phyloP scores from a whole-genome alignment of 1,140 invertebrate species.

The Drosophila takahashii region DNA sequence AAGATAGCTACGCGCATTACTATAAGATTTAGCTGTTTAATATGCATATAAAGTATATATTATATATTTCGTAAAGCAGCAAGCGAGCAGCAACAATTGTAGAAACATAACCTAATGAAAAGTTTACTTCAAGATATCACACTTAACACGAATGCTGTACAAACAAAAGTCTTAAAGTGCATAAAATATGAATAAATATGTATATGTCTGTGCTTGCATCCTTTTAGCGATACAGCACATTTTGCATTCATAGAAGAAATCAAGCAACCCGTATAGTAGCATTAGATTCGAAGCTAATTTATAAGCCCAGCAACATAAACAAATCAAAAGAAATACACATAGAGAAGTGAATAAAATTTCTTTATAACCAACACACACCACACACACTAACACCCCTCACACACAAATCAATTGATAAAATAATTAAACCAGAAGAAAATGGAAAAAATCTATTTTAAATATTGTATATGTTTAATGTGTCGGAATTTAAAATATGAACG shows the following conservation, averaged over 20 bases:
- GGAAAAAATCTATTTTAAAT: slow-evolving; percentile 78
- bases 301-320: slow-evolving; percentile 60
- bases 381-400: slow-evolving; percentile 21
- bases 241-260: slow-evolving; percentile 57
- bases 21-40: slow-evolving; percentile 71
- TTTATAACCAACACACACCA: slow-evolving; percentile 47
- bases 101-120: slow-evolving; percentile 66
- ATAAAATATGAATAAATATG: slow-evolving; percentile 59
- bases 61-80: slow-evolving; percentile 69
- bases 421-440: slow-evolving; percentile 47
- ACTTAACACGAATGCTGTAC: slow-evolving; percentile 63
- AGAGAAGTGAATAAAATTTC: slow-evolving; percentile 67
- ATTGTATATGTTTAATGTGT: slow-evolving; percentile 79
- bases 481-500: slow-evolving; percentile 68
- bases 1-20: slow-evolving; percentile 65
- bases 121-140: slow-evolving; percentile 75
- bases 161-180: slow-evolving; percentile 75
- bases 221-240: slow-evolving; percentile 57
- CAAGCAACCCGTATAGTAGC: slow-evolving; percentile 54
- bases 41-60: slow-evolving; percentile 63
- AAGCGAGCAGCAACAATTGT: slow-evolving; percentile 48
- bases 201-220: slow-evolving; percentile 70
- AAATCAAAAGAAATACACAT: slow-evolving; percentile 50
- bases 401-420: slow-evolving; percentile 64
- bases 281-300: slow-evolving; percentile 69